Base-by-base conservation (phyloP, 2,888 invertebrate genomes). In the Lithophane semibrunnea region DNA sequence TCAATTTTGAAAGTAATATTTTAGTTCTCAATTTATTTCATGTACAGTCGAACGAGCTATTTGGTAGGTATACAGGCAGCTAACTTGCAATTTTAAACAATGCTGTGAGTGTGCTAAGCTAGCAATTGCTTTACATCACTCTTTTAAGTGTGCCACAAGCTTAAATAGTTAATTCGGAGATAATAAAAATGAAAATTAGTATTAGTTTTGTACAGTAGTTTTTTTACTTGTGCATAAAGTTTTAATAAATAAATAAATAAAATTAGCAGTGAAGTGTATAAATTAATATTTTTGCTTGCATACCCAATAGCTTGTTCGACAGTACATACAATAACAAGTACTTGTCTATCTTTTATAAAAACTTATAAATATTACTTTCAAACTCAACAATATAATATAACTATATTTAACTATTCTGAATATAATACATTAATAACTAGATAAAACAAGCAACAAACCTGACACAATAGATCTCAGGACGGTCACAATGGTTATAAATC, bases 381-480 rank as follows among this genome's bases (percentile, higher is more conserved):
- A 52, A 60, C 9, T 18, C 2, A 47, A 60, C 7, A 49, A 42
- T 47, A 29, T 1, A 29, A 29, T 29, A 29, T 29, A 29, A 29
- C 29, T 29, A 3, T 29, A n/a, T n/a, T n/a, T n/a, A 47, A 10
- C 16, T 10, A 24, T 47, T 44, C 18, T 75, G 29, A 60, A 76
- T 63, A 70, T 21, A 56, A 37, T 44, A 47, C 21, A 61, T 52
- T 67, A 54, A 16, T 2, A 73, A 16, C 49, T 61, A n/a, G 7
- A 69, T 68, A 71, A 78, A 75, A 78, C 16, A 76, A 65, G 82
- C 83, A 65, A 84, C 85, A 18, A 64, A 89, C 87, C 88, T 85
- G 56, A 29, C 7, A 76, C 82, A 82, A 85, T 76, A 82, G 84
- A 88, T 90, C 85, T 83, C 80, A 84, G 73, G 63, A 47, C 74